These are phyloP conservation scores for Crocallis elinguaria DNA, from an alignment of 2,888 invertebrate genomes.

Conservation along the genomic window DNA sequence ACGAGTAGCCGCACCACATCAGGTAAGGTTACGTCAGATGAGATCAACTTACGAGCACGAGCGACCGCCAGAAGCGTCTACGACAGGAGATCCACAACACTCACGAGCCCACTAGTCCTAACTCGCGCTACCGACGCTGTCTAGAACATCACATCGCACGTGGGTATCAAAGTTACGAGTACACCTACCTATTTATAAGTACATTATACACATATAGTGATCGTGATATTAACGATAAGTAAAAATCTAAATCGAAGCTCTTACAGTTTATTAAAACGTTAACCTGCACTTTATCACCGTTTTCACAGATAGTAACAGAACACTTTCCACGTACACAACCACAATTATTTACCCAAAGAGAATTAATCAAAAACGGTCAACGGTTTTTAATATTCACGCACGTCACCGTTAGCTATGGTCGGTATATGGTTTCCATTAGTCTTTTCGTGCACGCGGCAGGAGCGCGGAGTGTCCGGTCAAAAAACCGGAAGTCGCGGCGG, in stretches of 20 bases:
- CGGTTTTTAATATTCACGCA: conserved; percentile 53
- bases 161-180: conserved; percentile 23
- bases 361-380: conserved; percentile 36
- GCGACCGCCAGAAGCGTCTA: conserved; percentile 77
- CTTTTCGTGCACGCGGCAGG: conserved; percentile 73
- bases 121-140: conserved; percentile 10
- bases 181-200: conserved; percentile 42
- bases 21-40: conserved; percentile 62
- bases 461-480: conserved; percentile 66
- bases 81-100: conserved; percentile 40
- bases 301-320: conserved; percentile 56
- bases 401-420: conserved; percentile 67
- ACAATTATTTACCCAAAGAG: conserved; percentile 44
- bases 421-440: conserved; percentile 72
- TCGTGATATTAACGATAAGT: conserved; percentile 52
- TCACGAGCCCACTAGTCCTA: conserved; percentile 15
- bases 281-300: conserved; percentile 69
- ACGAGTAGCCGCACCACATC: conserved; percentile 55
- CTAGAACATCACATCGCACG: conserved; percentile 22
- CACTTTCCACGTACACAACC: conserved; percentile 56
- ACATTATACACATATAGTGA: conserved; percentile 43
- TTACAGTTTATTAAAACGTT: conserved; percentile 66
- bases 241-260: conserved; percentile 73
- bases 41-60: conserved; percentile 61
- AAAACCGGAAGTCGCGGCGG: conserved; percentile 57